A percentile compares a stretch with the other conserved stretches of the same genome.
These are phyloP conservation scores for Plutella xylostella DNA, from an alignment of 2,888 invertebrate genomes.

Conservation along the genomic window DNA sequence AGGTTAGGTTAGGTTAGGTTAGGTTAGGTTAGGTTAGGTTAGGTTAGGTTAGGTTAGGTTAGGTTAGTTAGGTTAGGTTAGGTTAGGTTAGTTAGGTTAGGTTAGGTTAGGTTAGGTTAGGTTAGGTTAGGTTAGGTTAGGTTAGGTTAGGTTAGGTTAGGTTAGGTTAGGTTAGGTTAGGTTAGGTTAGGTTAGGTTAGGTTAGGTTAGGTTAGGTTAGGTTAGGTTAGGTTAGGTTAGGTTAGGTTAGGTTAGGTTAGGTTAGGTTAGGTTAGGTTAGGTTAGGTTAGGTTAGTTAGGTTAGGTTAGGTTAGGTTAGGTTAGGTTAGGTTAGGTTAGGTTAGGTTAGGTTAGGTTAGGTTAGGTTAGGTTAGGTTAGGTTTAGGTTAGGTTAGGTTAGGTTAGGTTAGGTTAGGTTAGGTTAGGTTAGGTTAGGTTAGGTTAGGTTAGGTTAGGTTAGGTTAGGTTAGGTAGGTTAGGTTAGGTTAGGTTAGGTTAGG, in stretches of 20 bases:
- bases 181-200: not conserved
- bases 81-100: not conserved
- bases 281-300: slow-evolving; percentile 1
- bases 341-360: slow-evolving; percentile 5
- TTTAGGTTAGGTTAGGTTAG: too few relatives aligned
- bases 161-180: not conserved
- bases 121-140: not conserved
- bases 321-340: slow-evolving; percentile 5
- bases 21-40: not conserved
- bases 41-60: not conserved
- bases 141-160: not conserved
- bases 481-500: slow-evolving; percentile 13
- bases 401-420: slow-evolving; percentile 11
- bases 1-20: not conserved
- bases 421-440: slow-evolving; percentile 13
- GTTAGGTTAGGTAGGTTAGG: slow-evolving; percentile 13
- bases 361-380: slow-evolving; percentile 12
- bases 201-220: not conserved
- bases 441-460: slow-evolving; percentile 13
- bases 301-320: slow-evolving; percentile 9
- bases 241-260: not conserved
- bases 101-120: not conserved
- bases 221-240: not conserved
- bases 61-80: not conserved
- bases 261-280: slow-evolving; percentile 1